Percentiles rank a stretch among this genome's conserved stretches.
Conservation (phyloP, 2,888 invertebrate species). For the Phasia obesa region DNA sequence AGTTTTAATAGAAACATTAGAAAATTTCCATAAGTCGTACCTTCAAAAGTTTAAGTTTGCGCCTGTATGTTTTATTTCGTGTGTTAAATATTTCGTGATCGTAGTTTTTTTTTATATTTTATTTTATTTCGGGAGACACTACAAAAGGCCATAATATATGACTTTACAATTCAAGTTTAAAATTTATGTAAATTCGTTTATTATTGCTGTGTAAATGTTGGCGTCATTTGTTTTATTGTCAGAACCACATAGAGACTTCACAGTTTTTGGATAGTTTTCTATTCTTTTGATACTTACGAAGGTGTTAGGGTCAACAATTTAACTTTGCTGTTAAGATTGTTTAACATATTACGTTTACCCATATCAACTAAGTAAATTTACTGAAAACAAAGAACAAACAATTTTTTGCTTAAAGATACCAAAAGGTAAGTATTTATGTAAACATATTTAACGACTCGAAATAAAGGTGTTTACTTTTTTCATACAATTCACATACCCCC, state of each 20-base stretch:
- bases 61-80: not conserved
- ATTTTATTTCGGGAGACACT: slow-evolving; percentile 5
- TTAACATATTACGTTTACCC: slow-evolving; percentile 8
- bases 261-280: slow-evolving; percentile 48
- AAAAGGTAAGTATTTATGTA: slow-evolving; percentile 30
- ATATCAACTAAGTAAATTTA: slow-evolving; percentile 33
- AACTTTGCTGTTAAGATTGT: slow-evolving; percentile 56
- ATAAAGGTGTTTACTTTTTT: slow-evolving; percentile 59
- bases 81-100: slow-evolving; percentile 40
- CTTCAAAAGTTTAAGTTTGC: not conserved
- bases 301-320: slow-evolving; percentile 60
- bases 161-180: slow-evolving; percentile 39
- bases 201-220: slow-evolving; percentile 33
- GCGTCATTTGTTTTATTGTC: slow-evolving; percentile 33
- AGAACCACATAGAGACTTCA: slow-evolving; percentile 52
- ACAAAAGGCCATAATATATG: slow-evolving; percentile 47
- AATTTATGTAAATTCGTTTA: slow-evolving; percentile 62
- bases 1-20: no score
- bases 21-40: no score
- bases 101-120: not conserved
- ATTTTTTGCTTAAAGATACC: slow-evolving; percentile 4
- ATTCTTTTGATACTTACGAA: not conserved
- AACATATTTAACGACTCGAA: slow-evolving; percentile 40
- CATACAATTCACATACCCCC: slow-evolving; percentile 43
- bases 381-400: slow-evolving; percentile 23